Evolutionary conservation across 1,140 invertebrate genomes (phyloP).

Genomic region (Dolichoris vasculosae): DNA sequence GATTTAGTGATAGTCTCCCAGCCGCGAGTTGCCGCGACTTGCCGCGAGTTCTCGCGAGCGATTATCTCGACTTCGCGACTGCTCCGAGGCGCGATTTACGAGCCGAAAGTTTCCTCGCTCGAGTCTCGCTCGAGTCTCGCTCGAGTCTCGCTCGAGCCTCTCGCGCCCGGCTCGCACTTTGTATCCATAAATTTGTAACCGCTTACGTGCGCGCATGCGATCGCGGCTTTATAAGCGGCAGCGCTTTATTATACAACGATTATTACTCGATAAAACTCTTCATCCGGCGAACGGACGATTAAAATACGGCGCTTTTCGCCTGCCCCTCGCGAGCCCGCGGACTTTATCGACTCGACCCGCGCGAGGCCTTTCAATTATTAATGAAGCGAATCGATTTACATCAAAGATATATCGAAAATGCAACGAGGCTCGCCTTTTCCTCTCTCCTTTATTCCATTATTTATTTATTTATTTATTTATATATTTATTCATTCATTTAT

Average conservation of each 20-base stretch:
- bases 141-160: not conserved
- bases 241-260: constrained; percentile 27
- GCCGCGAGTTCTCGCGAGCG: not conserved
- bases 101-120: constrained; percentile 38
- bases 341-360: constrained; percentile 12
- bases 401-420: not conserved
- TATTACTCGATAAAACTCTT: constrained; percentile 23
- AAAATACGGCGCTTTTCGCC: not conserved
- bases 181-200: constrained; percentile 30
- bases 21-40: not conserved
- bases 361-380: constrained; percentile 34
- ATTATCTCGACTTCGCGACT: constrained; percentile 22
- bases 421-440: not conserved
- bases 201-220: not conserved
- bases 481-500: no score
- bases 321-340: constrained; percentile 3
- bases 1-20: constrained; percentile 60
- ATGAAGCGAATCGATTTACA: constrained; percentile 45
- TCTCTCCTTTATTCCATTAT: no score
- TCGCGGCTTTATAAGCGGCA: not conserved
- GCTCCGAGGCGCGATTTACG: constrained; percentile 46
- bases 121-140: no score
- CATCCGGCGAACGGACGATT: not conserved
- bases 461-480: no score
- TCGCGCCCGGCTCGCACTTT: not conserved